Evolutionary conservation across 2,113 vertebrate genomes (phyloP).

Genomic region (Nicator chloris): DNA sequence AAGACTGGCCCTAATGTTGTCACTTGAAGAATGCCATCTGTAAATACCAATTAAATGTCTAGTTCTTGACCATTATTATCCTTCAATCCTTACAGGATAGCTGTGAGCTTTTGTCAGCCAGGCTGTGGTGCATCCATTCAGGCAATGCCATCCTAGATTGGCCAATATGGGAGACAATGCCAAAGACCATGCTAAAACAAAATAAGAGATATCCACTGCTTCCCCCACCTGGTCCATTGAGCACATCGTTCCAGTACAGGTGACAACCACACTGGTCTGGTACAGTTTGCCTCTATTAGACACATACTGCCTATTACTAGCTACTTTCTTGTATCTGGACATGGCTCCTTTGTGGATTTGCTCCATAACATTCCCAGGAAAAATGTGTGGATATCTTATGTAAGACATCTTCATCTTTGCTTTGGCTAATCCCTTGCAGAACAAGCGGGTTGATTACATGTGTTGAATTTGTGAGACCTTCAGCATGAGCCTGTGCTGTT

Average conservation of each 20-base stretch:
- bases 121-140: background rate
- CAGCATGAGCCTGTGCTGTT: background rate
- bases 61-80: background rate
- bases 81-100: background rate
- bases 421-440: background rate
- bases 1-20: background rate
- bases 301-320: background rate
- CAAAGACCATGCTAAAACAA: background rate
- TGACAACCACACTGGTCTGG: background rate
- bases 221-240: background rate
- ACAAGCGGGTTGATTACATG: background rate
- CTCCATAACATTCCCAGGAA: background rate
- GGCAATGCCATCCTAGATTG: background rate
- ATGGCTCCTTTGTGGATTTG: background rate
- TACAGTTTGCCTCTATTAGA: background rate
- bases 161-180: background rate
- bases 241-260: background rate
- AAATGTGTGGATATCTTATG: background rate
- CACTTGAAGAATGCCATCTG: background rate
- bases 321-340: background rate
- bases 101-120: background rate
- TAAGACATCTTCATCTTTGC: background rate
- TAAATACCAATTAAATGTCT: background rate
- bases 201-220: background rate
- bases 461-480: background rate